phyloP scores from a whole-genome alignment of 2,888 invertebrate species.

The Cataglyphis rosenhaueri region DNA sequence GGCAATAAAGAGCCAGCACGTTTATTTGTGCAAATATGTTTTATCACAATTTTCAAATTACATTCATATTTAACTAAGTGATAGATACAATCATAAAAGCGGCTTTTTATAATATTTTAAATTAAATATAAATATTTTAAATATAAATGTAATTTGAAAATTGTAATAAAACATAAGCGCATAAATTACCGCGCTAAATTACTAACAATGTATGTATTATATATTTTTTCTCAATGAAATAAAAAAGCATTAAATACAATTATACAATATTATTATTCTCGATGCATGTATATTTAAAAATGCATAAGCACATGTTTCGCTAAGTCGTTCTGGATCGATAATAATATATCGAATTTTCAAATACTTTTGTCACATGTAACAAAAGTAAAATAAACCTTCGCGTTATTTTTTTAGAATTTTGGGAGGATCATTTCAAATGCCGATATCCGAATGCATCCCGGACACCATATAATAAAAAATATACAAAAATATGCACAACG shows the following conservation, averaged over 20 bases:
- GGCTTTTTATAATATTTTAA: no score
- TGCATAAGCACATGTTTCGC: background rate
- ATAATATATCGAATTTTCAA: background rate
- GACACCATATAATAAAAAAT: conserved; percentile 94
- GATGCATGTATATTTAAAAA: background rate
- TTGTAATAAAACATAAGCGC: no score
- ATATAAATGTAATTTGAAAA: no score
- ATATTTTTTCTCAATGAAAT: background rate
- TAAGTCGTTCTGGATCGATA: background rate
- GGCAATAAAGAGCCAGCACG: no score
- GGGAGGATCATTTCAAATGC: conserved; percentile 97
- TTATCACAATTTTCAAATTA: no score
- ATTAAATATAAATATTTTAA: no score
- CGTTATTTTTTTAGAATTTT: conserved; percentile 91
- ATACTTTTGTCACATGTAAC: background rate
- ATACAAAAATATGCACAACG: conserved; percentile 91
- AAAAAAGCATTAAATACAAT: background rate
- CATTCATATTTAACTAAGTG: no score
- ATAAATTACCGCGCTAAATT: no score
- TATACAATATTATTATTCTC: conserved; percentile 7
- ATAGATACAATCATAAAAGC: no score
- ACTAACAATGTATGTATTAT: background rate
- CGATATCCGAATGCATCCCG: conserved; percentile 92
- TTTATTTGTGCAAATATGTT: no score
- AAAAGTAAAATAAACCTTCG: background rate